A percentile compares a stretch with the other conserved stretches of the same genome.
Conservation (phyloP, 2,888 invertebrate genomes). For the Phortica okadai region DNA sequence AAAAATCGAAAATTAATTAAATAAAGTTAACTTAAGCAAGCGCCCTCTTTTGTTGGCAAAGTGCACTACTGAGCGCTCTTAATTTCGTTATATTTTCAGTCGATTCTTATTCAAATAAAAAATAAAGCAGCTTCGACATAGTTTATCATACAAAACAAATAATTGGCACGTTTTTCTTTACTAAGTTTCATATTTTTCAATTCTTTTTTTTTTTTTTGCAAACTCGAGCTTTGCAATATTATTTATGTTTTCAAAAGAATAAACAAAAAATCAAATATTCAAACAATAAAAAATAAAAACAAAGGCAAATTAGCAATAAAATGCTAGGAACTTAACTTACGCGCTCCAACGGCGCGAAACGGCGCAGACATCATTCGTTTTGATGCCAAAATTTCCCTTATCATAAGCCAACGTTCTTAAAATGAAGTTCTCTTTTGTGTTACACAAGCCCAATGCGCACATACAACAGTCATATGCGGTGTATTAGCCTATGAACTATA, state of each 20-base stretch:
- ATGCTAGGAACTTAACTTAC: conserved; percentile 68
- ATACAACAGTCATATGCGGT: too few species aligned
- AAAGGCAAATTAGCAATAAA: conserved; percentile 65
- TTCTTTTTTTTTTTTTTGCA: background rate
- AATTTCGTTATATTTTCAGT: background rate
- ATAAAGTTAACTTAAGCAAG: too few species aligned
- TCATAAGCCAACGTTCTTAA: too few species aligned
- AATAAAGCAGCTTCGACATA: background rate
- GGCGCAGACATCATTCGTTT: background rate
- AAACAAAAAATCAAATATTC: background rate
- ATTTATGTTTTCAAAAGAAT: too few species aligned
- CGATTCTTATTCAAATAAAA: background rate
- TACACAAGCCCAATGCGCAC: too few species aligned
- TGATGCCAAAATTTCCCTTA: too few species aligned
- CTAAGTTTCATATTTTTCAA: background rate
- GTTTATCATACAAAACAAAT: background rate
- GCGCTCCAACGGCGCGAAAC: background rate
- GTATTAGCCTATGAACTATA: too few species aligned
- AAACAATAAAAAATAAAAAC: conserved; percentile 53
- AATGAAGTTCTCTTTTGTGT: too few species aligned
- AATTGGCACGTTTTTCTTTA: conserved; percentile 27
- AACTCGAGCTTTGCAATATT: too few species aligned
- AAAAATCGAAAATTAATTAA: too few species aligned
- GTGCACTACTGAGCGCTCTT: too few species aligned
- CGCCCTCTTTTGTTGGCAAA: too few species aligned